Percentiles rank a stretch among this genome's conserved stretches.
phyloP scores from a whole-genome alignment of 2,888 invertebrate species.

The Andricus curvator region DNA sequence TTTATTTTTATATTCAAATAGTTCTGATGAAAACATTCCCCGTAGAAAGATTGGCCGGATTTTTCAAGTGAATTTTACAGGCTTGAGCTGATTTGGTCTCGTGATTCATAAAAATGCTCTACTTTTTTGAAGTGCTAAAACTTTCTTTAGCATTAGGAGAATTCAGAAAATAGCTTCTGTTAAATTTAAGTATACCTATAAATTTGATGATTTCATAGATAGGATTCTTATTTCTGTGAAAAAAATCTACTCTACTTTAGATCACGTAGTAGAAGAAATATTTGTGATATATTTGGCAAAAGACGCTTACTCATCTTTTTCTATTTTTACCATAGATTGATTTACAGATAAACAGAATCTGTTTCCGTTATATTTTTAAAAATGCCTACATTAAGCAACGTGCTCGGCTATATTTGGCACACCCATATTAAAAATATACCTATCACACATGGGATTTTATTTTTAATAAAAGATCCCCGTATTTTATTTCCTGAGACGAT shows the following conservation, averaged over 20 bases:
- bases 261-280: neutral
- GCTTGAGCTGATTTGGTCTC: neutral
- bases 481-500: neutral
- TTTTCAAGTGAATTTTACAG: no score
- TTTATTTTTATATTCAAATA: neutral
- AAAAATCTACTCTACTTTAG: neutral
- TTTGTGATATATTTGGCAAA: constrained; percentile 26
- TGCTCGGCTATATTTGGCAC: constrained; percentile 3
- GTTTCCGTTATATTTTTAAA: constrained; percentile 36
- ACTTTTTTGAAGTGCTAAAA: neutral
- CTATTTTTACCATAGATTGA: constrained; percentile 34
- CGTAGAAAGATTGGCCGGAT: no score
- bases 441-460: constrained; percentile 19
- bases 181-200: neutral
- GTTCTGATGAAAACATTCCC: neutral
- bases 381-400: constrained; percentile 15
- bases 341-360: constrained; percentile 27
- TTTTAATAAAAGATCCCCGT: neutral
- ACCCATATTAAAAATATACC: constrained; percentile 13
- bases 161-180: neutral
- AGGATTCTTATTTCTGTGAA: neutral
- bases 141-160: neutral
- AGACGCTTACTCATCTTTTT: constrained; percentile 36
- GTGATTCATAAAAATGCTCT: neutral
- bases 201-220: constrained; percentile 1